phyloP scores from a whole-genome alignment of 2,113 vertebrate species.

The Megaceryle torquata region DNA sequence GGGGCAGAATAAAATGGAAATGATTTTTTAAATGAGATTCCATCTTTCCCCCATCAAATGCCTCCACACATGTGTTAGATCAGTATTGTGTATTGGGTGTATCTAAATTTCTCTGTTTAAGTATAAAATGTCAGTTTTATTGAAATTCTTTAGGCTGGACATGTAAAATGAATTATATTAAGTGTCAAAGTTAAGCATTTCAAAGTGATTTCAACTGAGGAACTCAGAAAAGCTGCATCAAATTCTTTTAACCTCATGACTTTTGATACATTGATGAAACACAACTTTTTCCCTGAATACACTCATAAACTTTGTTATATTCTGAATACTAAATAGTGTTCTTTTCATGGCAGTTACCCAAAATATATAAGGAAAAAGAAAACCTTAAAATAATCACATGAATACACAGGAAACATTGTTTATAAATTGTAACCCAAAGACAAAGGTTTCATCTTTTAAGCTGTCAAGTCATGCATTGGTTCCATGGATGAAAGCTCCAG shows the following conservation, averaged over 20 bases:
- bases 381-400: background rate
- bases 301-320: background rate
- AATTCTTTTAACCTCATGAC: background rate
- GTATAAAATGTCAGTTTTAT: background rate
- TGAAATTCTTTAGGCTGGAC: background rate
- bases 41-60: background rate
- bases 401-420: background rate
- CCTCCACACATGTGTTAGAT: accelerated
- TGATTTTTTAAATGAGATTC: background rate
- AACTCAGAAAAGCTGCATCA: background rate
- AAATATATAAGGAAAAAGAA: background rate
- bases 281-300: background rate
- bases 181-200: background rate
- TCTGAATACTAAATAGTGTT: background rate
- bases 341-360: background rate
- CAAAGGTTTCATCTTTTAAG: background rate
- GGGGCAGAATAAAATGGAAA: background rate
- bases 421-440: background rate
- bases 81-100: background rate
- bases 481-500: background rate
- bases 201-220: background rate
- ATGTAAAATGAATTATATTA: background rate
- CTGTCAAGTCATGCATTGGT: background rate
- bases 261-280: background rate
- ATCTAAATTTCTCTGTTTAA: background rate